These are phyloP conservation scores for Bombus pyrosoma DNA, from an alignment of 1,140 invertebrate genomes.

Conservation along the genomic window DNA sequence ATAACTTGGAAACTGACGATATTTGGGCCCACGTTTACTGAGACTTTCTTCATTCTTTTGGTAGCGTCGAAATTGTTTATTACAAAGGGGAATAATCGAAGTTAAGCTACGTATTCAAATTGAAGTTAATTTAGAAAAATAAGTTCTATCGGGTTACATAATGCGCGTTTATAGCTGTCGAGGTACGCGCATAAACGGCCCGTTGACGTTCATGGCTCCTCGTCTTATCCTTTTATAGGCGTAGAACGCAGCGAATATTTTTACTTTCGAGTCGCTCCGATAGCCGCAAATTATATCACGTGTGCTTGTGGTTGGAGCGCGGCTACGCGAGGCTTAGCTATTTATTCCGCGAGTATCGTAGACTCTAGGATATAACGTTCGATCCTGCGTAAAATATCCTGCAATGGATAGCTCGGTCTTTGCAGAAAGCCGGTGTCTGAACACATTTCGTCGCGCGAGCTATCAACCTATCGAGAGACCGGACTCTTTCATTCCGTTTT, in stretches of 20 bases:
- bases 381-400: constrained; percentile 54
- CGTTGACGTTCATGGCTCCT: constrained; percentile 1
- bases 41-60: neutral
- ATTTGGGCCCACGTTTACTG: neutral
- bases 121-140: too few species aligned
- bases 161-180: neutral
- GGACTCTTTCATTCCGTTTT: constrained; percentile 41
- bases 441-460: constrained; percentile 38
- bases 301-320: neutral
- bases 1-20: neutral
- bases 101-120: too few species aligned
- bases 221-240: neutral
- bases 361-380: constrained; percentile 46
- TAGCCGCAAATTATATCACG: constrained; percentile 18
- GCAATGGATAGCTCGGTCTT: constrained; percentile 37
- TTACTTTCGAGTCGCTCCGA: neutral
- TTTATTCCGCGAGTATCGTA: constrained; percentile 1
- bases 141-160: too few species aligned
- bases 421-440: constrained; percentile 47
- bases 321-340: too few species aligned
- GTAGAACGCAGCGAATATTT: neutral
- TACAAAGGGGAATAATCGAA: too few species aligned
- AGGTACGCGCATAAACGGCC: neutral
- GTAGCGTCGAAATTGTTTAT: too few species aligned
- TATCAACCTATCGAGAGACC: constrained; percentile 39